Conservation (phyloP, 2,888 invertebrate genomes). For the Drosophila glabriapex region DNA sequence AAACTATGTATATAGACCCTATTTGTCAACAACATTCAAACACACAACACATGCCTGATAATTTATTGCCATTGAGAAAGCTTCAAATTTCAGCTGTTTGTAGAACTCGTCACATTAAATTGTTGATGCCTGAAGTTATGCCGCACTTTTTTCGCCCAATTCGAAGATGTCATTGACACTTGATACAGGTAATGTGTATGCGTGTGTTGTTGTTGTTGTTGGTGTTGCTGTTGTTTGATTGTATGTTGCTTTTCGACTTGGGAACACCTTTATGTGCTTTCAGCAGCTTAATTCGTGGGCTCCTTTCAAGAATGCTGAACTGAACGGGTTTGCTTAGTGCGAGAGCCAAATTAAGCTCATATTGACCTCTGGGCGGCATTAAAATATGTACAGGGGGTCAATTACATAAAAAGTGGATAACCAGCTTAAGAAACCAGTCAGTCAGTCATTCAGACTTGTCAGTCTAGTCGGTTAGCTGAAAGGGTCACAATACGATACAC, state of each 20-base stretch:
- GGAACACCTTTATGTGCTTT: slow-evolving; percentile 17
- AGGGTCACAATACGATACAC: slow-evolving; percentile 7
- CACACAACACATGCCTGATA: neutral
- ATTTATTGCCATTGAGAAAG: neutral
- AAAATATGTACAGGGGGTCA: slow-evolving; percentile 16
- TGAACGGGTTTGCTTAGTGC: slow-evolving; percentile 24
- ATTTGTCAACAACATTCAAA: neutral
- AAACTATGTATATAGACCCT: neutral
- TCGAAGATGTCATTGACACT: slow-evolving; percentile 44
- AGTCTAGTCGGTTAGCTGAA: neutral
- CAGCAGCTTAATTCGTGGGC: slow-evolving; percentile 9
- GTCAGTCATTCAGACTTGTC: neutral
- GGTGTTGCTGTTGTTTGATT: slow-evolving; percentile 3
- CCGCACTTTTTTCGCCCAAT: slow-evolving; percentile 20
- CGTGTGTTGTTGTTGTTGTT: neutral
- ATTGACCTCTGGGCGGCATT: slow-evolving; percentile 25
- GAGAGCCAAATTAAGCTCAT: slow-evolving; percentile 16
- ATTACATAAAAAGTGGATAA: slow-evolving; percentile 31
- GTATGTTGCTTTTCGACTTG: slow-evolving; percentile 1
- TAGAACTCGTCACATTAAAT: neutral
- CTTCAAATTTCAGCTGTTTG: neutral
- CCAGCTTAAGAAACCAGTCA: slow-evolving; percentile 1
- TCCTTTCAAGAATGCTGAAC: slow-evolving; percentile 23
- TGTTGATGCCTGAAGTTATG: slow-evolving; percentile 45
- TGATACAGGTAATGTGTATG: neutral